phyloP scores from a whole-genome alignment of 2,797 vertebrate species.

The Pseudochirops cupreus region DNA sequence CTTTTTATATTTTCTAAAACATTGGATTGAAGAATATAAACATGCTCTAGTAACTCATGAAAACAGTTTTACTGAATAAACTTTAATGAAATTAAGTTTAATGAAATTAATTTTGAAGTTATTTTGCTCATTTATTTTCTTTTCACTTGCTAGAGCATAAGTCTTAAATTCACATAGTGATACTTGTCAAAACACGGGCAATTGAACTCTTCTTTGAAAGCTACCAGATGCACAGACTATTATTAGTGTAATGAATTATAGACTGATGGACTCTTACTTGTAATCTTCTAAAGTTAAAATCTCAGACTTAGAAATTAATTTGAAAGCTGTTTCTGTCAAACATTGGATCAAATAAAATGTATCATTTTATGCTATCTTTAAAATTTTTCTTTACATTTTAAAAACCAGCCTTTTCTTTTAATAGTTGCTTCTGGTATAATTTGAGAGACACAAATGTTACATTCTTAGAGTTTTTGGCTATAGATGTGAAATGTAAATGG shows the following conservation, averaged over 20 bases:
- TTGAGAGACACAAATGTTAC: conserved; percentile 21
- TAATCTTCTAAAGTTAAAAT: background rate
- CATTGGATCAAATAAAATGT: conserved; percentile 1
- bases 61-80: conserved; percentile 20
- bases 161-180: background rate
- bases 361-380: conserved; percentile 39
- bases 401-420: conserved; percentile 30
- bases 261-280: background rate
- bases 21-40: conserved; percentile 3
- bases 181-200: background rate
- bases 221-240: background rate
- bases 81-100: background rate
- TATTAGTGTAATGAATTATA: background rate
- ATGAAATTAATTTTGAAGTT: background rate
- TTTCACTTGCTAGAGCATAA: background rate
- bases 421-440: conserved; percentile 26
- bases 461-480: background rate
- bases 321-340: background rate
- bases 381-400: conserved; percentile 33
- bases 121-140: background rate
- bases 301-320: background rate
- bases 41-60: background rate
- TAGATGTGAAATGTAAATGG: background rate
- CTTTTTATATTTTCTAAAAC: background rate
- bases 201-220: background rate